Evolutionary conservation across 2,888 invertebrate genomes (phyloP), one percentile per base, ranked within the genome.

Genomic region (Drosophila pullipes): DNA sequence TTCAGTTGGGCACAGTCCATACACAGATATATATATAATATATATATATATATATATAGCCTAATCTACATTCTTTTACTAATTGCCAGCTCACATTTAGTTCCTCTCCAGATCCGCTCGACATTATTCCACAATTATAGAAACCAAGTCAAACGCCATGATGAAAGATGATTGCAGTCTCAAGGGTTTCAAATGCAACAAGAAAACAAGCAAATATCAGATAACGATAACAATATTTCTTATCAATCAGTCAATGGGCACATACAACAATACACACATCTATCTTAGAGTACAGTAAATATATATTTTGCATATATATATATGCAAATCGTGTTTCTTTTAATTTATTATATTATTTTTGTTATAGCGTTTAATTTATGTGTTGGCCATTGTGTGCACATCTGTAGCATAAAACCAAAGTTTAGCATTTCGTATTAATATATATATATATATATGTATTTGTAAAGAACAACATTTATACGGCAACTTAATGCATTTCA

Each of bases 381-480:
- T 90, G 86, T 89, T 83, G 87, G 87, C 85, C 85, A 89, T 86
- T 86, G 85, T 82, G 87, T 89, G 85, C 85, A 89, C 89, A 89
- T 86, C 59, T 86, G 86, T 86, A 86, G 86, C 89, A 87, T 89
- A 90, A 90, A 87, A 87, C 87, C 87, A 87, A 87, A 87, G 87
- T 87, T 89, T 87, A 90, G 91, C 87, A 89, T 89, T 87, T 87
- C 89, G 85, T 89, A 89, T 90, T 76, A 67, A 82, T 82, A 61
- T 57, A 80, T 66, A 73, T 57, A 80, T 66, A 73, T 59, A 71
- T 72, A 81, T 77, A 79, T 82, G 77, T 88, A 88, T 86, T 73
- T 89, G 84, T 85, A 90, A 88, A 90, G 75, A 82, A 81, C 52
- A 86, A 86, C 75, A 84, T 81, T 80, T 83, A 79, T 80, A 85